Percentiles rank a stretch among this genome's conserved stretches.
These are phyloP conservation scores for Sturnus vulgaris DNA, from an alignment of 2,113 vertebrate species.

Conservation along the genomic window DNA sequence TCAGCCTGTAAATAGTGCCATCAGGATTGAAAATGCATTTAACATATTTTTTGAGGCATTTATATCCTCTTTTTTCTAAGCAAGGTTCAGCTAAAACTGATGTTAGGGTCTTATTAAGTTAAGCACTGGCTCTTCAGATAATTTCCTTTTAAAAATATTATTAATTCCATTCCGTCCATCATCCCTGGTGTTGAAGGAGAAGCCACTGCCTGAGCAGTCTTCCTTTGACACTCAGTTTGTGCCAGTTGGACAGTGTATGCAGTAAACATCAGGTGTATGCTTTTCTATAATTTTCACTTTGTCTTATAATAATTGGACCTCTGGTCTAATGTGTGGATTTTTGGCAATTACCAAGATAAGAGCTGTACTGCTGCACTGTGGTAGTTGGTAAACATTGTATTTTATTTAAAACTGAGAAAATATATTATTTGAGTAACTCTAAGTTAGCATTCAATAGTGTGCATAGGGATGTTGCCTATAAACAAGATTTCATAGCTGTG, in stretches of 20 bases:
- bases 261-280: not conserved
- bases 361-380: not conserved
- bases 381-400: not conserved
- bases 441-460: not conserved
- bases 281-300: not conserved
- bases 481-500: not conserved
- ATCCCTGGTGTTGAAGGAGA: not conserved
- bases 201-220: fast-evolving
- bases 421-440: not conserved
- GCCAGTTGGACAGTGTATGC: not conserved
- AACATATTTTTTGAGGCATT: not conserved
- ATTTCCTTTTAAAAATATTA: not conserved
- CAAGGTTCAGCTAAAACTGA: not conserved
- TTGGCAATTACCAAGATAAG: not conserved
- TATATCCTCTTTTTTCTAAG: not conserved
- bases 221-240: not conserved
- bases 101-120: not conserved
- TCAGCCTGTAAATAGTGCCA: not conserved
- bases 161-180: not conserved
- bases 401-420: not conserved
- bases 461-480: not conserved
- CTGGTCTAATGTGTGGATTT: not conserved
- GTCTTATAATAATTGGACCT: not conserved
- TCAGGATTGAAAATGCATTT: not conserved
- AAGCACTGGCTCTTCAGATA: not conserved